phyloP scores from a whole-genome alignment of 2,888 invertebrate genomes.

The Daptonema setosum region DNA sequence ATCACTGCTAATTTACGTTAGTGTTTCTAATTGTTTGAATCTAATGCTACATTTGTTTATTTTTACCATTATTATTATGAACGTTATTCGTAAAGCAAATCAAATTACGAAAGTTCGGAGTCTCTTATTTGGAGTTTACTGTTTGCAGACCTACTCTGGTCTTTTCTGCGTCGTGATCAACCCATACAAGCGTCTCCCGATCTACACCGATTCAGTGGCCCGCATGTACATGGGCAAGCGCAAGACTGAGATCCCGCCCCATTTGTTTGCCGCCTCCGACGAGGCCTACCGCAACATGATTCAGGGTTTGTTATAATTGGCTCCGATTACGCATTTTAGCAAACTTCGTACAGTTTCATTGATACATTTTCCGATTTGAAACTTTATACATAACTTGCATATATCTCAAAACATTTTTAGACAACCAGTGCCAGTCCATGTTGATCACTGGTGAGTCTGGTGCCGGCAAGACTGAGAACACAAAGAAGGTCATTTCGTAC shows the following conservation, averaged over 20 bases:
- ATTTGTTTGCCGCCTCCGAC: conserved; percentile 97
- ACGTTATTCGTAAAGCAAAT: too few relatives aligned
- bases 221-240: conserved; percentile 92
- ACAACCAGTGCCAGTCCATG: conserved; percentile 99
- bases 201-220: conserved; percentile 51
- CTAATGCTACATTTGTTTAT: too few relatives aligned
- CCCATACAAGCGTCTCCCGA: conserved; percentile 10
- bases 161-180: conserved; percentile 87
- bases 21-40: conserved; percentile 28
- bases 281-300: conserved; percentile 99
- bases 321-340: too few relatives aligned
- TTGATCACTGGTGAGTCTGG: conserved; percentile 97
- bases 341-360: too few relatives aligned
- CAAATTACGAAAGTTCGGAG: too few relatives aligned
- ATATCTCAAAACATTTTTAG: too few relatives aligned
- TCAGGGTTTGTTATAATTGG: conserved; percentile 58
- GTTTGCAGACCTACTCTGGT: conserved; percentile 8
- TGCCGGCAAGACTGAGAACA: conserved; percentile 99
- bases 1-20: conserved; percentile 93
- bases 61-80: too few relatives aligned
- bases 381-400: too few relatives aligned
- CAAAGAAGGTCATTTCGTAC: conserved; percentile 99
- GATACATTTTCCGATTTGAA: too few relatives aligned
- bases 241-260: conserved; percentile 96
- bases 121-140: too few relatives aligned